Base-by-base conservation (phyloP, 1,140 invertebrate species). In the Oncopeltus fasciatus region DNA sequence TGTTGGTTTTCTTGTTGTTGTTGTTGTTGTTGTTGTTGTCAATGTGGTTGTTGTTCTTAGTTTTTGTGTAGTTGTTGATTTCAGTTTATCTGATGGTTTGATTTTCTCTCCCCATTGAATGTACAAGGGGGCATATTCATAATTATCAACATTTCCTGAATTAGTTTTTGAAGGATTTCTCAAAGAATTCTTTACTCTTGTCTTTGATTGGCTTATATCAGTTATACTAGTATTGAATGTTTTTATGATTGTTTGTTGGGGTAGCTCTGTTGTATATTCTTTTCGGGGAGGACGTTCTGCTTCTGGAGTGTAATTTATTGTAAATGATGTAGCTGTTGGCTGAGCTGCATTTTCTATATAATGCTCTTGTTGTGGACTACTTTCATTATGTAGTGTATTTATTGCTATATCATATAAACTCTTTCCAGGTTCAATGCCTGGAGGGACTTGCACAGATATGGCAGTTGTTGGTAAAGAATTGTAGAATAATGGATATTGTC, bases 41-140 rank as follows among this genome's bases (percentile, higher is more conserved):
- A n/a, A n/a, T n/a, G n/a, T n/a, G n/a, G n/a, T n/a, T n/a, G n/a
- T n/a, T n/a, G 47, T 49, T 46, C 26, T 51, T 18, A 51, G 27
- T 51, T 56, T 57, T 43, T 57, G 20, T 2, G 27, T 28, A 27
- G 57, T 53, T 64, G 57, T 38, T 51, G 8, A 18, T 20, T 1
- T 47, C 61, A 61, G 56, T 18, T 51, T 49, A 20, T 31, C 43
- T 28, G 16, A 9, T 21, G 64, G 43, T 63, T 60, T 62, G 16
- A 65, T 60, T 56, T 65, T 65, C 16, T 65, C 61, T 20, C 60
- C 61, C 57, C 57, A 63, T 29, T 49, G 26, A 11, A 51, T 57
- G 38, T 59, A 63, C 2, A 63, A 29, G 8, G 62, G 62, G 2
- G 56, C 56, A 29, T 63, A 59, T 47, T 63, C 46, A 26, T 53